Conservation (phyloP, 1,140 invertebrate genomes). For the Belonocnema kinseyi region DNA sequence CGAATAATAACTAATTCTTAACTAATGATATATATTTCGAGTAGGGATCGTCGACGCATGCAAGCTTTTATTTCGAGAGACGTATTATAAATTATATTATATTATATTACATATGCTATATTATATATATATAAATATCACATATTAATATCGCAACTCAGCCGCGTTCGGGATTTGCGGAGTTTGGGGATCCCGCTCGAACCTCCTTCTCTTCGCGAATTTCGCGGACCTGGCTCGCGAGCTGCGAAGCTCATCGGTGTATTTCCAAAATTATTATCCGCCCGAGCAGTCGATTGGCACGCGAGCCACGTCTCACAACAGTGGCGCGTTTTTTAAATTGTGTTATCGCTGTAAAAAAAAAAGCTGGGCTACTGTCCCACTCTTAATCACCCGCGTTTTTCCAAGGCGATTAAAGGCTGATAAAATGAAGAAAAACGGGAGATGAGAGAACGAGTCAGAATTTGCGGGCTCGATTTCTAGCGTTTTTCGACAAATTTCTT, state of each 20-base stretch:
- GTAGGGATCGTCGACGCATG: constrained; percentile 60
- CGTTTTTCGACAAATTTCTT: constrained; percentile 17
- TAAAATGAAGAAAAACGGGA: neutral
- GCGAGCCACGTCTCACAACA: neutral
- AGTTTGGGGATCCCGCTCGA: constrained; percentile 21
- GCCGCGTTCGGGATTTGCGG: neutral
- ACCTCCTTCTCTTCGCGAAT: constrained; percentile 1
- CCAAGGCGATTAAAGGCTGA: constrained; percentile 2
- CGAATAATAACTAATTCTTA: constrained; percentile 59
- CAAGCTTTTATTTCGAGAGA: constrained; percentile 58
- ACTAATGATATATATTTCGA: constrained; percentile 52
- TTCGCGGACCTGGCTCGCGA: neutral
- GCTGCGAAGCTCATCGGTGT: neutral
- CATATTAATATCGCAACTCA: constrained; percentile 35
- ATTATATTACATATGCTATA: constrained; percentile 61
- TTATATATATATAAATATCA: constrained; percentile 46
- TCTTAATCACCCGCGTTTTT: neutral
- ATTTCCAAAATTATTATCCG: constrained; percentile 1
- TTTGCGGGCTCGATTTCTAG: neutral
- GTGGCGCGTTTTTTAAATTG: constrained; percentile 23
- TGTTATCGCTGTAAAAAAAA: constrained; percentile 7
- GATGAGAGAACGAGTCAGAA: neutral
- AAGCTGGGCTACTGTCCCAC: constrained; percentile 9
- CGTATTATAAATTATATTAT: constrained; percentile 43
- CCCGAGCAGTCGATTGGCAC: neutral